Evolutionary conservation across 53 echinoderm and acorn worm species (phyloP).

Genomic region (Mesocentrotus franciscanus): DNA sequence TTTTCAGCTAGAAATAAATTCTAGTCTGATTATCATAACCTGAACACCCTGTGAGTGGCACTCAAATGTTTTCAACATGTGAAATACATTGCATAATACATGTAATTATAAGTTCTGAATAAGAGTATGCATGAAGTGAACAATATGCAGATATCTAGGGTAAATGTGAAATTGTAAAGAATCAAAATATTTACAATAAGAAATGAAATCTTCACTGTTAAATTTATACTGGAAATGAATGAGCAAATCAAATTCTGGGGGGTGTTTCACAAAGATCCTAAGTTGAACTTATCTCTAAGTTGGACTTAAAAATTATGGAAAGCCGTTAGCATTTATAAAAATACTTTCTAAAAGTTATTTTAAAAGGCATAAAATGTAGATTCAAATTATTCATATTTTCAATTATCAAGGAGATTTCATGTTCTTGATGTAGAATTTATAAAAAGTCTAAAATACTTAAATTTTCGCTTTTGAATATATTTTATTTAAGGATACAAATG

Average conservation of each 20-base stretch:
- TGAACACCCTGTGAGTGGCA: not conserved
- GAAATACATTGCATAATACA: not conserved
- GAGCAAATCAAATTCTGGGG: not conserved
- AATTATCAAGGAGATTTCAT: too few species aligned
- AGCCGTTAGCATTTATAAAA: too few species aligned
- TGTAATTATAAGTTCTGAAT: not conserved
- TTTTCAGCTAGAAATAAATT: not conserved
- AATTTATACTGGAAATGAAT: not conserved
- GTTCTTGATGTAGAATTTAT: too few species aligned
- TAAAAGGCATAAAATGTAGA: too few species aligned
- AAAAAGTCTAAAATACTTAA: too few species aligned
- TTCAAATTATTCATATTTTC: too few species aligned
- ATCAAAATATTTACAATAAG: not conserved
- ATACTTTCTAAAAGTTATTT: too few species aligned
- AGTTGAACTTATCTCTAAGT: too few species aligned
- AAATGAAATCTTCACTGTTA: not conserved
- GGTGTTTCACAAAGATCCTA: too few species aligned
- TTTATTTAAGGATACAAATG: too few species aligned
- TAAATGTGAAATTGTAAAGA: not conserved
- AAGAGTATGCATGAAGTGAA: not conserved
- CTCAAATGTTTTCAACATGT: not conserved
- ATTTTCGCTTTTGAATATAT: too few species aligned
- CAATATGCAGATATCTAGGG: not conserved
- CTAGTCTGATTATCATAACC: not conserved
- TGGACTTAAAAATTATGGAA: too few species aligned